These are phyloP conservation scores for Lordiphosa collinella DNA, from an alignment of 1,140 invertebrate species.

Conservation along the genomic window DNA sequence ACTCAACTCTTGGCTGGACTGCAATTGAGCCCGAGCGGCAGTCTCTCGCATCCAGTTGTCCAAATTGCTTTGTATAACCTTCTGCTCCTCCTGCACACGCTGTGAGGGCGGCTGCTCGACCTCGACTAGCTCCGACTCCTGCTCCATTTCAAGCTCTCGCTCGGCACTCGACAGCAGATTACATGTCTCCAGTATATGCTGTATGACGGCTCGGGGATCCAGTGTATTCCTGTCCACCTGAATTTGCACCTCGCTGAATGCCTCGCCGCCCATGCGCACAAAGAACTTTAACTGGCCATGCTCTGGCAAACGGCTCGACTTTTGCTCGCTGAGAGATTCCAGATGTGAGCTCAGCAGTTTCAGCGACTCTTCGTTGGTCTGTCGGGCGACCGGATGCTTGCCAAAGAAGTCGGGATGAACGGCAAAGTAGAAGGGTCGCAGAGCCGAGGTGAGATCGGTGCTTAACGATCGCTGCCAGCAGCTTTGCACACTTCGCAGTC, in stretches of 20 bases:
- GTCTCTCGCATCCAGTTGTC: slow-evolving; percentile 82
- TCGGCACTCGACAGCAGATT: slow-evolving; percentile 82
- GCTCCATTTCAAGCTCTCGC: background rate
- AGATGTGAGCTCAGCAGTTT: slow-evolving; percentile 91
- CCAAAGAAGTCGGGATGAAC: slow-evolving; percentile 96
- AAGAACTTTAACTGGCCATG: slow-evolving; percentile 85
- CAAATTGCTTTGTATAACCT: slow-evolving; percentile 1
- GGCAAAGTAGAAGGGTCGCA: slow-evolving; percentile 94
- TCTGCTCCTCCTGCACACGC: background rate
- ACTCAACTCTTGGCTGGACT: slow-evolving; percentile 76
- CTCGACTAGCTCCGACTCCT: background rate
- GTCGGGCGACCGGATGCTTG: slow-evolving; percentile 91
- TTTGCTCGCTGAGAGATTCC: slow-evolving; percentile 79
- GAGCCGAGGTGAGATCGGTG: slow-evolving; percentile 89
- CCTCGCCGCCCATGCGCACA: slow-evolving; percentile 83
- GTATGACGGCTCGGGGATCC: slow-evolving; percentile 86
- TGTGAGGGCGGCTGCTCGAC: too few relatives aligned
- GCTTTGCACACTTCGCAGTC: too few relatives aligned
- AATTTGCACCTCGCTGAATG: slow-evolving; percentile 87
- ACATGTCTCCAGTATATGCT: slow-evolving; percentile 88
- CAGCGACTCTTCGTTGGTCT: slow-evolving; percentile 93
- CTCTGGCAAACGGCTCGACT: slow-evolving; percentile 81
- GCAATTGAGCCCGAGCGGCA: slow-evolving; percentile 9
- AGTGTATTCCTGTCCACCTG: slow-evolving; percentile 81
- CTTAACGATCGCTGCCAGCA: slow-evolving; percentile 16